Base-by-base conservation (phyloP, 2,888 invertebrate genomes). In the Leucophenga maculata region DNA sequence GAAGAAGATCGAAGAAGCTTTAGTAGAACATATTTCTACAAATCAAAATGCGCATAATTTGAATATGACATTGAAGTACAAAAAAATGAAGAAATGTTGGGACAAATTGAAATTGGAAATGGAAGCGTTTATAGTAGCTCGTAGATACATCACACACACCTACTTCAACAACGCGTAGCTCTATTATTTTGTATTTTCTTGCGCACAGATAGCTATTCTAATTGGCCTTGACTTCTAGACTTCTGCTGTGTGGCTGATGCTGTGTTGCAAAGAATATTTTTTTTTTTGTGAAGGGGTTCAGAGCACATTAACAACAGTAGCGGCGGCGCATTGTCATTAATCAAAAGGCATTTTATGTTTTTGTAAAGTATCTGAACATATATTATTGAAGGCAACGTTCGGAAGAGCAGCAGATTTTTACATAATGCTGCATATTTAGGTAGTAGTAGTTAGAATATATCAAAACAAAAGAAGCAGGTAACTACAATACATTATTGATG, bases 21-120 rank as follows among this genome's bases (percentile, higher is more conserved):
- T 39, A 39, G 39, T 26, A 4, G 26, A 26, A 26, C 26, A 26
- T 2, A 3, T 26, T 26, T 26, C 4, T 26, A 16, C 44, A 44
- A 18, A 60, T 39, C 44, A 60, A 60, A 26, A 60, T 18, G 16
- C 60, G 60, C 60, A 18, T 60, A 39, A 60, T 60, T 54, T 54
- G 20, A 54, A 54, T 54, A 54, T 18, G 26, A 4, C 26, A 26
- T 26, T 26, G 26, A 26, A n/a, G n/a, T n/a, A n/a, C n/a, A n/a
- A 26, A 26, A 26, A 26, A 2, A 26, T 26, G 26, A 26, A 26
- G 26, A 26, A 26, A 26, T 3, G 26, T 26, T 26, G 26, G 26
- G 26, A 26, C 26, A 26, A 9, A 39, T 39, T 39, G 3, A 39
- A 39, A 39, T 39, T 39, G 39, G 11, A 39, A 39, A 39, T 11